Evolutionary conservation across 1,140 invertebrate species (phyloP), one percentile per base, ranked within the genome.

Genomic region (Nasonia vitripennis): DNA sequence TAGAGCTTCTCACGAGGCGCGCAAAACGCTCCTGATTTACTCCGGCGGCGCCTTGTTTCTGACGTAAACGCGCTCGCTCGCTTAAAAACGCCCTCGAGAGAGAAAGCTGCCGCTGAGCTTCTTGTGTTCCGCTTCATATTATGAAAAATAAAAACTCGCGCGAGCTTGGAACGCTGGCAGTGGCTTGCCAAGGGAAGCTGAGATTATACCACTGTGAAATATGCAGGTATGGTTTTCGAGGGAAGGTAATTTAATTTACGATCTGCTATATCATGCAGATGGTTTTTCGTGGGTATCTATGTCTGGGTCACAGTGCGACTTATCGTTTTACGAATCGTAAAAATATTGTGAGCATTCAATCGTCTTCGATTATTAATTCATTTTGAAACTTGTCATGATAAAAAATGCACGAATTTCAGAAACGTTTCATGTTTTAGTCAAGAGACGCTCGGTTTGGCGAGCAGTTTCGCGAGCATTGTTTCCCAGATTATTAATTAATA

Each of bases 1-100:
- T 31, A n/a, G 2, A 31, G 68, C 7, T 71, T 31, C 7, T 71
- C 68, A 70, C 14, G 68, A 12, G 12, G 68, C 68, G 68, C n/a
- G 2, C 23, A n/a, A 14, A 79, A 84, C 31, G 20, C 34, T 45
- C 51, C 78, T 86, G 84, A 86, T 86, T 81, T 82, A 86, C 79
- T 81, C 27, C 41, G 37, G 0, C 14, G 79, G 0, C 5, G 62
- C 85, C 55, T 81, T 86, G 85, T 73, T 71, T 78, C 68, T 86
- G 85, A 86, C 80, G 80, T 71, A 67, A 78, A 82, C 70, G 71
- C 48, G 34, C 73, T 27, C 27, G 67, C 31, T 37, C 27, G 73
- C 74, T 70, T 78, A 77, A 77, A 48, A 81, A 67, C 80, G 41
- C 70, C 41, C n/a, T 12, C 45, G 62, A 23, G 37, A 14, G 51